phyloP scores from a whole-genome alignment of 2,888 invertebrate genomes.

The Plutella xylostella region DNA sequence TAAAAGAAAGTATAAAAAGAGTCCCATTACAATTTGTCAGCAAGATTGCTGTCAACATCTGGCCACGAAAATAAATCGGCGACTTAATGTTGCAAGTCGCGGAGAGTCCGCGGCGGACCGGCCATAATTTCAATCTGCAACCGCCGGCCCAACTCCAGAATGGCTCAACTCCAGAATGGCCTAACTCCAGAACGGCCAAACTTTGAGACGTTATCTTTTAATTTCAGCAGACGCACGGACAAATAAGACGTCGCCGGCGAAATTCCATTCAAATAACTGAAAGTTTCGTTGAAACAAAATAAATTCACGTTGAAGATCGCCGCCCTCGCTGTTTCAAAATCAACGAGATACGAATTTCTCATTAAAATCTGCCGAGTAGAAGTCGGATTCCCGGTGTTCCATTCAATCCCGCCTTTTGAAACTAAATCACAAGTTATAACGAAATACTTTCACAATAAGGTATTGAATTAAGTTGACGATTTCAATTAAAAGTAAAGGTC shows the following conservation, averaged over 20 bases:
- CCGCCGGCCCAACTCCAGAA: constrained; percentile 39
- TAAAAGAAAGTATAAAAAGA: no score
- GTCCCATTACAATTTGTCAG: constrained; percentile 49
- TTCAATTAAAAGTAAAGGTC: constrained; percentile 24
- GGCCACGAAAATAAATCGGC: constrained; percentile 51
- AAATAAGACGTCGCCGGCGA: constrained; percentile 46
- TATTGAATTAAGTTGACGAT: constrained; percentile 28
- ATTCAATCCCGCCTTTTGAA: constrained; percentile 58
- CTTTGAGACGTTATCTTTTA: constrained; percentile 59
- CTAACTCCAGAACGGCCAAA: constrained; percentile 50
- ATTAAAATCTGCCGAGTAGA: constrained; percentile 57
- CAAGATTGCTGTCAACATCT: constrained; percentile 56
- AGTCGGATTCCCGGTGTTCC: constrained; percentile 44
- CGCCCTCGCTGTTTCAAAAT: constrained; percentile 45
- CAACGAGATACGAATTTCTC: constrained; percentile 61
- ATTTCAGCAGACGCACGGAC: constrained; percentile 42
- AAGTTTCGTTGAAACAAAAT: constrained; percentile 42
- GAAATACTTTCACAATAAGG: constrained; percentile 53
- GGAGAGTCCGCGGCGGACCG: constrained; percentile 23
- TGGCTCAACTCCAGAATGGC: constrained; percentile 45
- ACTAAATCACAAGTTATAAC: constrained; percentile 57
- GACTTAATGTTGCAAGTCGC: constrained; percentile 48
- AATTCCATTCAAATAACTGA: constrained; percentile 37
- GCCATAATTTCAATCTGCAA: constrained; percentile 63
- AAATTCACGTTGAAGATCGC: constrained; percentile 47